A percentile compares a stretch with the other conserved stretches of the same genome.
Conservation (phyloP, 2,113 vertebrate species). For the Pithys albifrons region DNA sequence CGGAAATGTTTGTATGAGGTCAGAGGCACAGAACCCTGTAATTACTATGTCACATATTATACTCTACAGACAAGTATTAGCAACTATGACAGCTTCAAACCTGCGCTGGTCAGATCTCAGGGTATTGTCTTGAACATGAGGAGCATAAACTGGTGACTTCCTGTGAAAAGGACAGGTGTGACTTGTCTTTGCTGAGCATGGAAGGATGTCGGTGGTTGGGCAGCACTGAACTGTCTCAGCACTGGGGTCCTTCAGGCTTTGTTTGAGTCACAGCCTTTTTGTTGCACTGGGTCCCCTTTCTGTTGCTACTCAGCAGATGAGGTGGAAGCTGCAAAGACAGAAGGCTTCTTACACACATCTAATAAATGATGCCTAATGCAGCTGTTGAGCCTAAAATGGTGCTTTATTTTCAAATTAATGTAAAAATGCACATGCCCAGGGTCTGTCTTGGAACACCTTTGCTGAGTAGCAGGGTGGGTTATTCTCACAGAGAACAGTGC, state of each 20-base stretch:
- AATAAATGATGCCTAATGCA: background rate
- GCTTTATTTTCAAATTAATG: background rate
- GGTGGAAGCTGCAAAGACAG: background rate
- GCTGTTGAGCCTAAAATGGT: background rate
- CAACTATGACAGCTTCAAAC: background rate
- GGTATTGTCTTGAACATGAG: background rate
- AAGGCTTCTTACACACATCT: background rate
- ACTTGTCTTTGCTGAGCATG: background rate
- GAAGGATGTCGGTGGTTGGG: background rate
- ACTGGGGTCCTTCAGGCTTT: background rate
- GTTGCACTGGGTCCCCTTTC: background rate
- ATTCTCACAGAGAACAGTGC: background rate
- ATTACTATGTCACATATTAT: background rate
- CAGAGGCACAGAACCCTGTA: background rate
- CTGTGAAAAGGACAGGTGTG: background rate
- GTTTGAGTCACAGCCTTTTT: background rate
- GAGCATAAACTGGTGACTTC: background rate
- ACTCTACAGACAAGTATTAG: background rate
- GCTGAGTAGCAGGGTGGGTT: background rate
- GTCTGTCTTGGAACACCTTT: background rate
- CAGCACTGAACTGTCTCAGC: background rate
- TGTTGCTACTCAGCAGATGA: background rate
- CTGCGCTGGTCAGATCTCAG: background rate
- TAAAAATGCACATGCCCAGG: background rate
- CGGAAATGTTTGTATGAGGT: rapidly evolving